A percentile compares a stretch with the other conserved stretches of the same genome.
Conservation (phyloP, 2,797 vertebrate species). For the Sebastes alutus region DNA sequence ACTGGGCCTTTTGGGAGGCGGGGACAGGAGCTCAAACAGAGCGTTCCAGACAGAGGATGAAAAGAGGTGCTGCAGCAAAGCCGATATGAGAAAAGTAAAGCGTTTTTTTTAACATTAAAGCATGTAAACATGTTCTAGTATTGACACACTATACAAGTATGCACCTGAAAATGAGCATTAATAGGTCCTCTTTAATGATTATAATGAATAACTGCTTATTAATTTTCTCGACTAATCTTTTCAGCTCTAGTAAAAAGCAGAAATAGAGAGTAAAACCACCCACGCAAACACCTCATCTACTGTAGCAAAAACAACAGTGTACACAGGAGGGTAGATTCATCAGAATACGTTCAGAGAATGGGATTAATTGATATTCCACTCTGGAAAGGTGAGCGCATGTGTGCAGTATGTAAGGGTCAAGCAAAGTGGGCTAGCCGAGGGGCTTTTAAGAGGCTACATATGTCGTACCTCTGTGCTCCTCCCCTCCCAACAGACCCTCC, state of each 20-base stretch:
- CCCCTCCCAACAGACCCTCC: slow-evolving; percentile 32
- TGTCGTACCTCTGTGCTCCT: slow-evolving; percentile 41
- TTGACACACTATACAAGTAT: too few species aligned
- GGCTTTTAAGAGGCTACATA: slow-evolving; percentile 47
- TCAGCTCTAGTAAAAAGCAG: neutral
- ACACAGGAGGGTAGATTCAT: slow-evolving; percentile 1
- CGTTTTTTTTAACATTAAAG: too few species aligned
- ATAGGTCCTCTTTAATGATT: too few species aligned
- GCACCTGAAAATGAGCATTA: too few species aligned
- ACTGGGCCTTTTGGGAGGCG: too few species aligned
- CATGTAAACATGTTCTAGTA: too few species aligned
- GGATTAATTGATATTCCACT: slow-evolving; percentile 38
- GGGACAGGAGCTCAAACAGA: too few species aligned
- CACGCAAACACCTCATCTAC: neutral
- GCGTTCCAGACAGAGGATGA: too few species aligned
- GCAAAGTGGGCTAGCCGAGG: slow-evolving; percentile 50
- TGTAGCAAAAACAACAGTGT: neutral
- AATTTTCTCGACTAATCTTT: neutral
- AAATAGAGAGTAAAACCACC: neutral
- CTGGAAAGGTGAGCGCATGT: slow-evolving; percentile 17
- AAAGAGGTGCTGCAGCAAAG: too few species aligned
- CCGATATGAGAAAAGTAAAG: too few species aligned
- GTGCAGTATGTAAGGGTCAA: slow-evolving; percentile 32
- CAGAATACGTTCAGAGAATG: slow-evolving; percentile 21
- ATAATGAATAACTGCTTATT: neutral